Conservation (phyloP, 1,140 invertebrate species). For the Calliopsis andreniformis region DNA sequence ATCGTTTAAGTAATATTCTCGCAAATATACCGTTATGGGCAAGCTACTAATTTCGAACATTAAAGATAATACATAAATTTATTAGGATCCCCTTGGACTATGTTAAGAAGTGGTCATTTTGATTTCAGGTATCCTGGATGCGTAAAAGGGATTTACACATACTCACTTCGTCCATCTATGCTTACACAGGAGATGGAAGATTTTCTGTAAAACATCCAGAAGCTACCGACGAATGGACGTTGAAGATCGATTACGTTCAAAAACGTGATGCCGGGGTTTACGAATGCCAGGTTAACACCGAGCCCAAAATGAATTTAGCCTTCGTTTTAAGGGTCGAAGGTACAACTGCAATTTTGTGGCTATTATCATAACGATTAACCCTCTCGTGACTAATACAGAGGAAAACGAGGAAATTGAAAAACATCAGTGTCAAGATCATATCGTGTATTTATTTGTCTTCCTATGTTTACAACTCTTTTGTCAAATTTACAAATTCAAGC, state of each 20-base stretch:
- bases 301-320: constrained; percentile 92
- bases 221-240: constrained; percentile 94
- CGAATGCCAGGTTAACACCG: constrained; percentile 92
- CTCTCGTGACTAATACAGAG: constrained; percentile 10
- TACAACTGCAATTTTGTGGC: constrained; percentile 77
- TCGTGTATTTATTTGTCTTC: too few relatives aligned
- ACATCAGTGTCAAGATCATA: too few relatives aligned
- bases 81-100: too few relatives aligned
- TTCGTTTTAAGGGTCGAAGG: constrained; percentile 90
- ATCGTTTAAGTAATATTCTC: not conserved
- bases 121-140: constrained; percentile 94
- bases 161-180: constrained; percentile 91
- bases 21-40: not conserved
- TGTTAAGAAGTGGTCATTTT: constrained; percentile 21
- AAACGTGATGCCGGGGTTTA: constrained; percentile 92
- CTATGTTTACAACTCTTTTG: not conserved
- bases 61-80: too few relatives aligned
- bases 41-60: too few relatives aligned
- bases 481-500: not conserved
- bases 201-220: constrained; percentile 93
- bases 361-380: constrained; percentile 14
- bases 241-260: constrained; percentile 94
- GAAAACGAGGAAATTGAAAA: not conserved
- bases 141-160: constrained; percentile 94
- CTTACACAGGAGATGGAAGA: constrained; percentile 92